A percentile compares a stretch with the other conserved stretches of the same genome.
phyloP scores from a whole-genome alignment of 2,797 vertebrate species.

The Urocyon cinereoargenteus region DNA sequence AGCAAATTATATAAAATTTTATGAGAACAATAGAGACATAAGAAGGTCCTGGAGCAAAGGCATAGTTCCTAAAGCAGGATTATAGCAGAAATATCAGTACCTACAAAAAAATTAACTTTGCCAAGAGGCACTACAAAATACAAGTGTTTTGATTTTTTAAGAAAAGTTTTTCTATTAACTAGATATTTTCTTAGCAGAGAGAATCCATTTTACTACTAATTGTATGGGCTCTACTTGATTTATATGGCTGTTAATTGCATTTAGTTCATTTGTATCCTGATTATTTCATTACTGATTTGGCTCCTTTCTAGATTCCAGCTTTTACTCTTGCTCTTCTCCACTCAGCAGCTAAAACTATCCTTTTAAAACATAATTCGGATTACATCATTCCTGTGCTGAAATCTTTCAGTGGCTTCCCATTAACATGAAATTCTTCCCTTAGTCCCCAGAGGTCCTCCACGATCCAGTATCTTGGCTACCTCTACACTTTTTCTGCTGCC shows the following conservation, averaged over 20 bases:
- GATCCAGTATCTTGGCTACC: neutral
- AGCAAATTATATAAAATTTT: neutral
- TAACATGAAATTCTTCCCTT: neutral
- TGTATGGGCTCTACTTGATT: neutral
- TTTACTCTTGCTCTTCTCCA: neutral
- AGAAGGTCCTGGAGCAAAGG: neutral
- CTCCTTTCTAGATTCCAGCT: neutral
- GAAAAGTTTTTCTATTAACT: neutral
- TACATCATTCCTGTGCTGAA: neutral
- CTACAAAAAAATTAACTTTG: neutral
- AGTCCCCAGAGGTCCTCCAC: neutral
- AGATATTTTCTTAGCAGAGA: constrained; percentile 24
- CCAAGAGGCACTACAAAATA: neutral
- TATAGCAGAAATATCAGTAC: neutral
- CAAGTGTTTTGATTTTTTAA: neutral
- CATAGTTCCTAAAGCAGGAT: neutral
- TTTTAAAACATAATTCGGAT: neutral
- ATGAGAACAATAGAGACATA: neutral
- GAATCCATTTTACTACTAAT: neutral
- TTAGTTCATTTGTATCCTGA: constrained; percentile 18
- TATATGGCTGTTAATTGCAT: neutral
- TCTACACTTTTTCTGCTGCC: neutral
- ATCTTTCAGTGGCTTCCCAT: neutral
- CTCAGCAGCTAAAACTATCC: neutral
- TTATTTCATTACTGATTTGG: neutral